Evolutionary conservation across 2,113 vertebrate species (phyloP).

Genomic region (Octodon degus): DNA sequence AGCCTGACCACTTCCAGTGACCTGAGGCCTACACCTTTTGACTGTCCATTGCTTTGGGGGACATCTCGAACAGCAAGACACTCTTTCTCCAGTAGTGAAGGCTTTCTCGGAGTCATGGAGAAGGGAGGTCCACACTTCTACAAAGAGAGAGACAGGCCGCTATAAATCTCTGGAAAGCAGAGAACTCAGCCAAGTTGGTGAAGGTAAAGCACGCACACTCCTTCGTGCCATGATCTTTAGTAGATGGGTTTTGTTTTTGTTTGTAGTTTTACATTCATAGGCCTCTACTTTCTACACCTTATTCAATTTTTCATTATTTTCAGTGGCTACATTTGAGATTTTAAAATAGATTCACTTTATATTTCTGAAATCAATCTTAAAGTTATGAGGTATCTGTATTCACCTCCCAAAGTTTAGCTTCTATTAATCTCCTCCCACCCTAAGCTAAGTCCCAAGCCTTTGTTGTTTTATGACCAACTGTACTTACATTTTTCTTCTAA

Average conservation of each 20-base stretch:
- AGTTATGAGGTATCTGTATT: neutral
- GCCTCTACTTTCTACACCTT: neutral
- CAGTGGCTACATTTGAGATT: neutral
- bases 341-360: slow-evolving; percentile 15
- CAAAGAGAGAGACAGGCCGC: neutral
- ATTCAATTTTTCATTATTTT: slow-evolving; percentile 16
- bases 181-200: neutral
- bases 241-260: neutral
- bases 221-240: neutral
- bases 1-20: neutral
- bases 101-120: neutral
- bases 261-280: neutral
- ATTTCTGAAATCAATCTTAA: neutral
- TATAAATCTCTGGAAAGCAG: neutral
- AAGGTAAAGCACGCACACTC: neutral
- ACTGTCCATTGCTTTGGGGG: neutral
- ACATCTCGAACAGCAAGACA: neutral
- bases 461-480: slow-evolving; percentile 19
- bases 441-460: neutral
- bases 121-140: neutral
- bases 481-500: slow-evolving; percentile 44
- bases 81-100: neutral
- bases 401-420: slow-evolving; percentile 16
- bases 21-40: neutral
- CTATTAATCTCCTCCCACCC: neutral